phyloP scores from a whole-genome alignment of 2,888 invertebrate genomes.

The Meta bourneti region DNA sequence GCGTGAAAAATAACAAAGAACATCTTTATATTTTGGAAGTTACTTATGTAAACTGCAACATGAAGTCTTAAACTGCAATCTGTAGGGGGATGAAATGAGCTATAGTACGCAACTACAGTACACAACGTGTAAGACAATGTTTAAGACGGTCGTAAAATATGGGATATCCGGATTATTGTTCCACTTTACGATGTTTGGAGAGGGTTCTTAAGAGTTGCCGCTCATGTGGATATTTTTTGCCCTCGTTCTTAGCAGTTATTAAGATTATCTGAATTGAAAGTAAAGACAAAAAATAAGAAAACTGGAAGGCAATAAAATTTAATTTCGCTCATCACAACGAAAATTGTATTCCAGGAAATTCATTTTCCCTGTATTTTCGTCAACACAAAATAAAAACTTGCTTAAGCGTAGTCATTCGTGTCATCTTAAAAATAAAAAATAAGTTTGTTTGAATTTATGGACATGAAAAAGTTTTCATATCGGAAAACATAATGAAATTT shows the following conservation, averaged over 20 bases:
- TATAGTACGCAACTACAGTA: not conserved
- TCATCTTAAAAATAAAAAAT: not conserved
- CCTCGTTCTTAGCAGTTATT: not conserved
- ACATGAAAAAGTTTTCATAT: not conserved
- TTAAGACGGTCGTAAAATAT: slow-evolving; percentile 47
- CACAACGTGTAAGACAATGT: slow-evolving; percentile 31
- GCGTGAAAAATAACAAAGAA: slow-evolving; percentile 35
- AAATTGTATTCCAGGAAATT: not conserved
- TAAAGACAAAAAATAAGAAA: not conserved
- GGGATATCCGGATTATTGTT: slow-evolving; percentile 65
- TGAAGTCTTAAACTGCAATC: slow-evolving; percentile 41
- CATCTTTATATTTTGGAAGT: slow-evolving; percentile 35
- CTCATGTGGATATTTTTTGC: not conserved
- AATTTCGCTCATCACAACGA: not conserved
- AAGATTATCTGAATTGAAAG: not conserved
- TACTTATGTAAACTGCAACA: slow-evolving; percentile 42
- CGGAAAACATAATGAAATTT: no score
- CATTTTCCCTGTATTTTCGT: not conserved
- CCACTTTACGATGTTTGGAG: slow-evolving; percentile 34
- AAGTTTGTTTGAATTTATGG: not conserved
- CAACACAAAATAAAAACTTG: not conserved
- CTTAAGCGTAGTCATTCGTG: not conserved
- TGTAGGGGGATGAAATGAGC: not conserved
- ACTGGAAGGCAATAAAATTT: not conserved
- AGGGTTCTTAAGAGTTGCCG: slow-evolving; percentile 44